A percentile compares a stretch with the other conserved stretches of the same genome.
Evolutionary conservation across 2,888 invertebrate species (phyloP).

Genomic region (Conomelus anceps): DNA sequence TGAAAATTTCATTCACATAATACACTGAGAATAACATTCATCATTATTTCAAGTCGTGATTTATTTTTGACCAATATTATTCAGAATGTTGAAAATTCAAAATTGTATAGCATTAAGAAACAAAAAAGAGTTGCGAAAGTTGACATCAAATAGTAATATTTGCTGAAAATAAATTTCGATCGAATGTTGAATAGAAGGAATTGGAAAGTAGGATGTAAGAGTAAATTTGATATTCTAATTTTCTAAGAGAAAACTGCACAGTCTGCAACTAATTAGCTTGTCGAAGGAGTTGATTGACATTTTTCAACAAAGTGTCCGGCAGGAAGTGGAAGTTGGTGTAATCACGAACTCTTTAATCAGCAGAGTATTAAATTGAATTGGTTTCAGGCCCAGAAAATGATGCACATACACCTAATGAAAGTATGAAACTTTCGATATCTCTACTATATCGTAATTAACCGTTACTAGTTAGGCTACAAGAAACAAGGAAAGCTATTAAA

Average conservation of each 20-base stretch:
- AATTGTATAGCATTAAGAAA: too few relatives aligned
- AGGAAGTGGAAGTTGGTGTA: background rate
- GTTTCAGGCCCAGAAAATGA: background rate
- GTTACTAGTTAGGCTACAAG: too few relatives aligned
- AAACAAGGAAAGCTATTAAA: background rate
- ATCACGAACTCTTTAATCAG: background rate
- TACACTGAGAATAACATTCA: too few relatives aligned
- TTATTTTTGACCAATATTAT: too few relatives aligned
- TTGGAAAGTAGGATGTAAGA: background rate
- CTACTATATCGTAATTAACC: too few relatives aligned
- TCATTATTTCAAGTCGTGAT: too few relatives aligned
- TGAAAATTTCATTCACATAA: background rate
- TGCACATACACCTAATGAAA: too few relatives aligned
- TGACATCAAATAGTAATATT: background rate
- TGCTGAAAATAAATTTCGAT: background rate
- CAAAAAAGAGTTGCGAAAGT: too few relatives aligned
- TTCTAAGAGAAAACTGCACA: background rate
- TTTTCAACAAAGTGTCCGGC: background rate
- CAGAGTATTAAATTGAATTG: background rate
- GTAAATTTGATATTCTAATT: background rate
- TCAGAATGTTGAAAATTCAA: background rate
- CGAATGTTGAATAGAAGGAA: background rate
- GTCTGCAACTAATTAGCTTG: background rate
- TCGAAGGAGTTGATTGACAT: background rate
- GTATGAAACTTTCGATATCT: too few relatives aligned